phyloP scores from a whole-genome alignment of 2,888 invertebrate species.

The Ophion ventricosus region DNA sequence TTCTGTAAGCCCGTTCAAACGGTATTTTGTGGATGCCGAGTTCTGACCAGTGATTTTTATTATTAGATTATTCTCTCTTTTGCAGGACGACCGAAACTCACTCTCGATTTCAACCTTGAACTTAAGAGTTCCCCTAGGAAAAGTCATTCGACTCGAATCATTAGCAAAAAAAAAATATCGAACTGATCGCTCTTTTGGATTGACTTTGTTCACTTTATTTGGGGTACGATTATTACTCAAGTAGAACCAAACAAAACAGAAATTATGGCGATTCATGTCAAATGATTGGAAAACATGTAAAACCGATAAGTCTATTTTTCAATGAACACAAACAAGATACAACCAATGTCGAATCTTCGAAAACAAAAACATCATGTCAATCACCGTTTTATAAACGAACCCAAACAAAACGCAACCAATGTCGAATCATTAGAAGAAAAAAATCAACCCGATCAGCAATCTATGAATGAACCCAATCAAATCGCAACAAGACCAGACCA shows the following conservation, averaged over 20 bases:
- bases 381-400: no score
- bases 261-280: no score
- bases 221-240: neutral
- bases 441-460: no score
- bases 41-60: slow-evolving; percentile 6
- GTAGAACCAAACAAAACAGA: no score
- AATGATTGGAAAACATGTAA: no score
- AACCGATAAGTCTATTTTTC: neutral
- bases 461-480: no score
- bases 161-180: neutral
- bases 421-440: no score
- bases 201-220: neutral
- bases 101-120: neutral
- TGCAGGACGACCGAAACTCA: neutral
- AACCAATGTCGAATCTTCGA: neutral
- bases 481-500: no score
- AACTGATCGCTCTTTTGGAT: neutral
- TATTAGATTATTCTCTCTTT: neutral
- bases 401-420: no score
- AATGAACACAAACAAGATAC: neutral
- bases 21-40: slow-evolving; percentile 70
- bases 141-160: neutral
- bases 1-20: slow-evolving; percentile 70
- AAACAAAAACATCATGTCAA: neutral
- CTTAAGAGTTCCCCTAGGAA: neutral